phyloP scores from a whole-genome alignment of 1,140 invertebrate genomes.

The Drosophila insularis region DNA sequence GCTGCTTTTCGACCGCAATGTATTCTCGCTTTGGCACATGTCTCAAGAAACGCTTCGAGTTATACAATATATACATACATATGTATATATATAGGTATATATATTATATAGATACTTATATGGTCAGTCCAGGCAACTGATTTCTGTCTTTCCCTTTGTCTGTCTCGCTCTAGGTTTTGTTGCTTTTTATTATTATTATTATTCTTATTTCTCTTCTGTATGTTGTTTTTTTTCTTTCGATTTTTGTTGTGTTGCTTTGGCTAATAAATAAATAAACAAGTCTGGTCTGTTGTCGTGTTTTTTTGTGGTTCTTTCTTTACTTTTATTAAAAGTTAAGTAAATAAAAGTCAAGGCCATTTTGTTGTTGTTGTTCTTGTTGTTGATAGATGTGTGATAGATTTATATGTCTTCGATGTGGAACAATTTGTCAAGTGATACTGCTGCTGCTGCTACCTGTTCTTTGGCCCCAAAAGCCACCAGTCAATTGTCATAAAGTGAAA shows the following conservation, averaged over 20 bases:
- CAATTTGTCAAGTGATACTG: conserved; percentile 3
- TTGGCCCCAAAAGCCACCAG: neutral
- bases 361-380: neutral
- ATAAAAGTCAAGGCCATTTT: conserved; percentile 73
- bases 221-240: conserved; percentile 1
- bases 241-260: conserved; percentile 43
- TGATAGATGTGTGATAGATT: conserved; percentile 43
- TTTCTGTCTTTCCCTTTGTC: conserved; percentile 31
- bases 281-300: conserved; percentile 42
- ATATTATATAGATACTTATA: conserved; percentile 19
- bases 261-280: conserved; percentile 73
- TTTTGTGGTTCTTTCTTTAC: conserved; percentile 25
- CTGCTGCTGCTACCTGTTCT: conserved; percentile 16
- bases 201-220: conserved; percentile 17
- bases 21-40: conserved; percentile 39
- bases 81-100: conserved; percentile 25
- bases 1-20: conserved; percentile 4
- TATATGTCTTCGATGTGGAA: conserved; percentile 27
- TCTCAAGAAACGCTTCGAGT: conserved; percentile 45
- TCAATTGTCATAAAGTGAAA: conserved; percentile 12
- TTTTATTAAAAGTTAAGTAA: conserved; percentile 59
- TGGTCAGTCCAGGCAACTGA: conserved; percentile 38
- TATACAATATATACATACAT: conserved; percentile 27
- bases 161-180: conserved; percentile 12
- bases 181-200: conserved; percentile 34